These are phyloP conservation scores for Rhinopomastus cyanomelas DNA, from an alignment of 2,113 vertebrate genomes.

Conservation along the genomic window DNA sequence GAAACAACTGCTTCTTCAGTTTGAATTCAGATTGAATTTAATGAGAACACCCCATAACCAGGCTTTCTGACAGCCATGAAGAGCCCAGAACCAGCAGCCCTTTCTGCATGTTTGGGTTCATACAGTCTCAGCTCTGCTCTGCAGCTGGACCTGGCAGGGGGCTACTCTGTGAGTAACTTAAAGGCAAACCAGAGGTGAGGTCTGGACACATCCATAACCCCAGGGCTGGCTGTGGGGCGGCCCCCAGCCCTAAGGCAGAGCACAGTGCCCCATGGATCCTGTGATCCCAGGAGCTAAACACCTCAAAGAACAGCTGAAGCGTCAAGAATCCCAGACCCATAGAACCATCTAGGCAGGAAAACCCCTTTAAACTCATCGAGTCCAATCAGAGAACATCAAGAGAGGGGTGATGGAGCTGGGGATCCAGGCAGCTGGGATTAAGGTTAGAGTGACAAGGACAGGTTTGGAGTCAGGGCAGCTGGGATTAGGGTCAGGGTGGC, in stretches of 20 bases:
- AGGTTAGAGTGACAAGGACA: neutral
- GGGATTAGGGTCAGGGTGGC: neutral
- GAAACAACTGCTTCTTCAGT: neutral
- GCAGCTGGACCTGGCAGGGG: neutral
- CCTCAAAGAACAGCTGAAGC: neutral
- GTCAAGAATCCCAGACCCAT: too few species aligned
- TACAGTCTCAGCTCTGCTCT: neutral
- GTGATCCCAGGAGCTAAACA: neutral
- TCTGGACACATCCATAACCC: neutral
- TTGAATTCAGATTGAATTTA: neutral
- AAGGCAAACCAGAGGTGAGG: neutral
- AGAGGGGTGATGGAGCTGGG: too few species aligned
- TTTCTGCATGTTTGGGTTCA: neutral
- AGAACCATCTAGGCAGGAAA: too few species aligned
- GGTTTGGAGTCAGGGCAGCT: neutral
- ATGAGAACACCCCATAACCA: fast-evolving
- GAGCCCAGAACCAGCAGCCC: neutral
- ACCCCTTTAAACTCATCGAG: too few species aligned
- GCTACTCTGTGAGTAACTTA: neutral
- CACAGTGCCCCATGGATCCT: too few species aligned
- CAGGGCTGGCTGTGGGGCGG: neutral
- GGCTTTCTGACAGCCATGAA: neutral
- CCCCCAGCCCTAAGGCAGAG: neutral
- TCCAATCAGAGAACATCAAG: neutral
- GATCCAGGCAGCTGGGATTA: neutral